Base-by-base conservation (phyloP, 2,888 invertebrate genomes). In the Chymomyza caudatula region DNA sequence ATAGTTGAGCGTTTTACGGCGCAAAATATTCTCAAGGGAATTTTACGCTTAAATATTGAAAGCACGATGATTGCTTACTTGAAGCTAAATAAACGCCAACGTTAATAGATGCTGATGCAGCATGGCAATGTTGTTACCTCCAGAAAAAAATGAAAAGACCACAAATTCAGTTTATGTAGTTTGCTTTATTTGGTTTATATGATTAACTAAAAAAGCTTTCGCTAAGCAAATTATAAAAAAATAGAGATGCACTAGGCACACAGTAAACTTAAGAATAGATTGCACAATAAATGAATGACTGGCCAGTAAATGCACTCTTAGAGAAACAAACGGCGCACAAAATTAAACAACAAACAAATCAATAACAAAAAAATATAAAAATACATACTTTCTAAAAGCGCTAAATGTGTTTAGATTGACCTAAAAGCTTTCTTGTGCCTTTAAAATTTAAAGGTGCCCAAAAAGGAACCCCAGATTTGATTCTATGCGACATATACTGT, bases 361-460 rank as follows among this genome's bases (percentile, higher is more conserved):
- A 25, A 51, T 61, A 60, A 61, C n/a, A 56, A 67, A 37, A 25
- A 57, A 55, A 82, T 37, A 25, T 29, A 25, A 43, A 47, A 37
- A 44, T 13, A 73, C 74, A 76, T 74, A 79, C 85, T 85, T 77
- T 75, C 60, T 66, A 19, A 80, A 83, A 80, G 84, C 78, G 70
- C 54, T 55, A 67, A 70, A 64, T 83, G 78, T 77, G 74, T 67
- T 65, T 67, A 74, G 66, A 80, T 85, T 79, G 77, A 79, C 69
- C 78, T 78, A 84, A 58, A 60, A 44, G 54, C 20, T 43, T 55
- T 20, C 66, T 62, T 65, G 58, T 56, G 64, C 42, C 60, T 73
- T 55, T 11, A 55, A 19, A 15, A 15, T 53, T 20, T 47, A 17
- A 15, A 20, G n/a, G 22, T 3, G 25, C 11, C 25, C 11, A 8